Percentiles rank a stretch among this genome's conserved stretches.
Conservation (phyloP, 2,113 vertebrate species). For the Xenopus borealis region DNA sequence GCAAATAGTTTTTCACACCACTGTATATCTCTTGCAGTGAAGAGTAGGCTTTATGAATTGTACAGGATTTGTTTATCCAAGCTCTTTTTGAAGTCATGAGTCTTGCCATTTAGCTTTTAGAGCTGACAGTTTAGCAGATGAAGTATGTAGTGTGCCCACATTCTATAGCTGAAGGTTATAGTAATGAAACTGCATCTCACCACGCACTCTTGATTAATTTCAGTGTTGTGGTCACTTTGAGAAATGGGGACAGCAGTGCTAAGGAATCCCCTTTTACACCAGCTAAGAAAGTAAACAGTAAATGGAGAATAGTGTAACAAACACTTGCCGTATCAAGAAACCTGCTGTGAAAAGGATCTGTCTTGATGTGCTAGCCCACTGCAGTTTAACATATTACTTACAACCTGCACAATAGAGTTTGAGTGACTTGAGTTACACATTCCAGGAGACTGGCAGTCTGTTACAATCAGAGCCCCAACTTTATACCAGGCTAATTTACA, state of each 20-base stretch:
- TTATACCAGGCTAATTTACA: slow-evolving; percentile 75
- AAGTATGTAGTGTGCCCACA: too few species aligned
- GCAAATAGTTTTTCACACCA: too few species aligned
- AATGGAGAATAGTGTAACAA: slow-evolving; percentile 77
- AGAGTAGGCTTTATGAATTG: too few species aligned
- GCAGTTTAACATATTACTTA: slow-evolving; percentile 86
- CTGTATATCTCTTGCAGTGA: too few species aligned
- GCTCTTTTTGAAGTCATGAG: too few species aligned
- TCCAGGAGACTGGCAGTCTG: slow-evolving; percentile 79
- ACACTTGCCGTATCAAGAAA: slow-evolving; percentile 74
- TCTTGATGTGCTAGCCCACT: slow-evolving; percentile 76
- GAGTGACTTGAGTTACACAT: slow-evolving; percentile 81
- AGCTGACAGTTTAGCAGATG: too few species aligned
- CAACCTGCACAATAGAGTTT: slow-evolving; percentile 75
- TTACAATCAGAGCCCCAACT: slow-evolving; percentile 74
- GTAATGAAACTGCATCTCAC: slow-evolving; percentile 42
- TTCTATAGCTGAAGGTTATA: not conserved
- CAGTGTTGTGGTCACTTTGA: slow-evolving; percentile 52
- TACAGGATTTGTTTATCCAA: not conserved
- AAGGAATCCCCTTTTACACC: slow-evolving; percentile 70
- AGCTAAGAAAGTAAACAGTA: slow-evolving; percentile 75
- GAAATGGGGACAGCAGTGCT: slow-evolving; percentile 62
- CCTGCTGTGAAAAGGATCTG: slow-evolving; percentile 73
- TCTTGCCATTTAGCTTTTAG: too few species aligned
- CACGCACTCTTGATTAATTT: slow-evolving; percentile 51